Percentiles rank a stretch among this genome's conserved stretches.
These are phyloP conservation scores for Acanthornis magna DNA, from an alignment of 2,797 vertebrate genomes.

Conservation along the genomic window DNA sequence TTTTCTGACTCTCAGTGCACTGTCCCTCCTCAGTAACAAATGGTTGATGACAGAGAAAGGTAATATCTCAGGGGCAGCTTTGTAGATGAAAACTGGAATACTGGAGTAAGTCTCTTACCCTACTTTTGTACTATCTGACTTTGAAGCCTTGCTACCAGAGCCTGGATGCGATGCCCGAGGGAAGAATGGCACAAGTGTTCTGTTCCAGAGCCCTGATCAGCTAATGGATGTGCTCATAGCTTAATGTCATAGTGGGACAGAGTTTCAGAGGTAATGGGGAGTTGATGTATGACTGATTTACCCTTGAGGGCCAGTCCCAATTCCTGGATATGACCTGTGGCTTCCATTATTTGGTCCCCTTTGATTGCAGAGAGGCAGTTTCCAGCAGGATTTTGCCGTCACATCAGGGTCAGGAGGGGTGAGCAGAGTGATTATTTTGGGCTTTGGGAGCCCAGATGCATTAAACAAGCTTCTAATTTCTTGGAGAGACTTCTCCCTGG, in stretches of 20 bases:
- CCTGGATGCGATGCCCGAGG: not conserved
- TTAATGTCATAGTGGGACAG: not conserved
- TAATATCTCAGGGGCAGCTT: not conserved
- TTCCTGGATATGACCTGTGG: not conserved
- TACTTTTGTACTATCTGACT: not conserved
- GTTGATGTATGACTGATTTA: not conserved
- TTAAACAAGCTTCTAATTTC: conserved; percentile 40
- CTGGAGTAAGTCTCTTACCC: not conserved
- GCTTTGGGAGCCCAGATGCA: not conserved
- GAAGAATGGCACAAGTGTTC: not conserved
- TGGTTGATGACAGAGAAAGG: not conserved
- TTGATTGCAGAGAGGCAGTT: not conserved
- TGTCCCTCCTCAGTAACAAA: not conserved
- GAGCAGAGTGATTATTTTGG: not conserved
- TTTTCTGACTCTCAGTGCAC: not conserved
- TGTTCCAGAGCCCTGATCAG: not conserved
- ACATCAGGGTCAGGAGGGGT: not conserved
- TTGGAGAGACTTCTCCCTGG: conserved; percentile 1
- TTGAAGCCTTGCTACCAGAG: not conserved
- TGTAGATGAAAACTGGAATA: not conserved
- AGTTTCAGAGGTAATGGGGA: not conserved
- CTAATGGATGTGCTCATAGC: not conserved
- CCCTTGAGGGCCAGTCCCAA: not conserved
- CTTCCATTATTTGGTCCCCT: not conserved
- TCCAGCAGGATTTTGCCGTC: not conserved